Base-by-base conservation (phyloP, 2,797 vertebrate genomes). In the Chelon auratus region DNA sequence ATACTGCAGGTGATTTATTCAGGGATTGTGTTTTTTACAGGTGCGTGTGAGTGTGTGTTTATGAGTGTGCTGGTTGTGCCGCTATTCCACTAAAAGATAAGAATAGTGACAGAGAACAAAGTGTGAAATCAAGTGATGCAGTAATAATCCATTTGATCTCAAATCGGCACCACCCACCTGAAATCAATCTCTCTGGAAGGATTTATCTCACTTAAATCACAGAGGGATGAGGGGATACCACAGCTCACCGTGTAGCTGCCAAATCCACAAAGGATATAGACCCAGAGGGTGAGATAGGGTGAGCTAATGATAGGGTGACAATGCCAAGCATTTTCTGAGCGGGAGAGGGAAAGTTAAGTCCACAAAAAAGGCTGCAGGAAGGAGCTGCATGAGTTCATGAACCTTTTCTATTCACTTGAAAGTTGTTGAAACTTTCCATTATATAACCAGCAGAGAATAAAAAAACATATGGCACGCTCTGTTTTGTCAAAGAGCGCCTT, bases 121-220 rank as follows among this genome's bases (percentile, higher is more conserved):
- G 72, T 77, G 64, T 52, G 48, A 81, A 75, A 84, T 75, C 47
- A 83, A 80, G 53, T 45, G 75, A 86, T 77, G 83, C 48, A 0
- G 67, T 68, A 77, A 77, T 83, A 86, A 89, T 76, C 78, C 50
- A 55, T 89, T 85, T 86, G 65, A 91, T 91, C 69, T 60, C 70
- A 90, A 83, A 81, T 84, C 80, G 71, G 57, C 33, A 45, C 68
- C 73, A 83, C 72, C 80, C 70, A 90, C 87, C 86, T 86, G 75
- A 87, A 74, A 81, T 57, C 68, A 66, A 72, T 74, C 73, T 82
- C 77, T 80, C 36, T 24, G 39, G 43, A 68, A 79, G 69, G 73
- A 40, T 72, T 81, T 22, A 55, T 33, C 60, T 76, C 68, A 43
- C 57, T 64, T 57, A 42, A 77, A 62, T 60, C 55, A 26, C 57